These are phyloP conservation scores for Calephelis nemesis DNA, from an alignment of 1,140 invertebrate genomes.

Conservation along the genomic window DNA sequence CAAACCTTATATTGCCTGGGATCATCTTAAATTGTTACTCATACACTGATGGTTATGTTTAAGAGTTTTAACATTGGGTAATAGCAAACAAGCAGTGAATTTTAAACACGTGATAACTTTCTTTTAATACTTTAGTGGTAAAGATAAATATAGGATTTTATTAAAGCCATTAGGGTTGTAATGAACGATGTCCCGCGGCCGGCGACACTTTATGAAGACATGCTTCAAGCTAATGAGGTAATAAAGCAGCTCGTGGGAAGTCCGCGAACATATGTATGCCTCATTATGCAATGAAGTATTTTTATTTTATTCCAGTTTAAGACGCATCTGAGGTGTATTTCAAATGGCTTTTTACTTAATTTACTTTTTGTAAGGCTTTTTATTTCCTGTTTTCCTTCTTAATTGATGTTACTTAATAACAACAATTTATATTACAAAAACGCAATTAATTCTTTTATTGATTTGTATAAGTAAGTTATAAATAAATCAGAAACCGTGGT, in stretches of 20 bases:
- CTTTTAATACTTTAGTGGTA: conserved; percentile 15
- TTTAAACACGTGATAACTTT: background rate
- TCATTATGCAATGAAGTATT: conserved; percentile 38
- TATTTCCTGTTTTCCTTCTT: too few relatives aligned
- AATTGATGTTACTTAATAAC: too few relatives aligned
- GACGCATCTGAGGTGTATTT: background rate
- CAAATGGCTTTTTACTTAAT: too few relatives aligned
- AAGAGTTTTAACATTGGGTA: background rate
- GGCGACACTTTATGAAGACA: conserved; percentile 72
- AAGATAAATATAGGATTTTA: conserved; percentile 54
- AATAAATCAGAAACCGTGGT: too few relatives aligned
- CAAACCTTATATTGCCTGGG: background rate
- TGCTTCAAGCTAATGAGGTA: conserved; percentile 72
- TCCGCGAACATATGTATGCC: conserved; percentile 40
- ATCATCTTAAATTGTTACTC: background rate
- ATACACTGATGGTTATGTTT: background rate
- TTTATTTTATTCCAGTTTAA: conserved; percentile 30
- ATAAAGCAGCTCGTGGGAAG: conserved; percentile 69
- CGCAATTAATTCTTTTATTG: too few relatives aligned
- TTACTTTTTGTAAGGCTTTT: too few relatives aligned
- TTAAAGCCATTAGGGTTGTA: conserved; percentile 65
- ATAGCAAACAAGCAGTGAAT: background rate
- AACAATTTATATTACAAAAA: too few relatives aligned
- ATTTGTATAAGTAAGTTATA: too few relatives aligned
- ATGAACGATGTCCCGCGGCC: conserved; percentile 69